phyloP scores from a whole-genome alignment of 2,797 vertebrate genomes.

The Centropyge bicolor region DNA sequence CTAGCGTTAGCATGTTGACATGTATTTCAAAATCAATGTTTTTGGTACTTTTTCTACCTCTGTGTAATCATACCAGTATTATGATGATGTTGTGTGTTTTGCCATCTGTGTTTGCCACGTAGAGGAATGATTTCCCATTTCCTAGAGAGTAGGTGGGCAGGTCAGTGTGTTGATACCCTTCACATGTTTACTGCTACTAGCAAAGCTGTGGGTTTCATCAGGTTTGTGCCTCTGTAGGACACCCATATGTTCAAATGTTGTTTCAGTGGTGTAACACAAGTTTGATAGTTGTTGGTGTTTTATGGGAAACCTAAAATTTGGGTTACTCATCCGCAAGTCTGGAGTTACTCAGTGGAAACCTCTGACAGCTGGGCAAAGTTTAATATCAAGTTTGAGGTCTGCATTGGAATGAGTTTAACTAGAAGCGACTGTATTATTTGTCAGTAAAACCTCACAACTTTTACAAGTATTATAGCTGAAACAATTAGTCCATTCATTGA shows the following conservation, averaged over 20 bases:
- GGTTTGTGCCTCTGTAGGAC: background rate
- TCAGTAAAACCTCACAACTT: background rate
- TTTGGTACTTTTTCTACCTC: background rate
- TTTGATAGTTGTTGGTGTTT: background rate
- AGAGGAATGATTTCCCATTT: background rate
- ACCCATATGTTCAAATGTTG: background rate
- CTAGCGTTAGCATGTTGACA: conserved; percentile 13
- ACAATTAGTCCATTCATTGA: background rate
- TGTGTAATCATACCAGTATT: too few relatives aligned
- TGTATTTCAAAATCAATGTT: background rate
- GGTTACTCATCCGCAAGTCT: background rate
- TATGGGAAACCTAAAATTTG: background rate
- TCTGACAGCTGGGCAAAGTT: background rate
- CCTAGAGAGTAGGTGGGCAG: background rate
- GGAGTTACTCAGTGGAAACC: background rate
- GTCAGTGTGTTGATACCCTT: conserved; percentile 11
- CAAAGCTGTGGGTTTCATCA: background rate
- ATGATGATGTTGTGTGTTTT: background rate
- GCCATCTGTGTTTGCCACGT: background rate
- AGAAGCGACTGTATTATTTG: background rate
- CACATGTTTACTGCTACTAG: conserved; percentile 1
- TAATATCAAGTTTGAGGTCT: background rate
- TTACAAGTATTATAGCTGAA: background rate
- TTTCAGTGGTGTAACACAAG: background rate
- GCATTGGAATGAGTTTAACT: background rate